Base-by-base conservation (phyloP, 2,113 vertebrate species). In the Maccullochella peelii region DNA sequence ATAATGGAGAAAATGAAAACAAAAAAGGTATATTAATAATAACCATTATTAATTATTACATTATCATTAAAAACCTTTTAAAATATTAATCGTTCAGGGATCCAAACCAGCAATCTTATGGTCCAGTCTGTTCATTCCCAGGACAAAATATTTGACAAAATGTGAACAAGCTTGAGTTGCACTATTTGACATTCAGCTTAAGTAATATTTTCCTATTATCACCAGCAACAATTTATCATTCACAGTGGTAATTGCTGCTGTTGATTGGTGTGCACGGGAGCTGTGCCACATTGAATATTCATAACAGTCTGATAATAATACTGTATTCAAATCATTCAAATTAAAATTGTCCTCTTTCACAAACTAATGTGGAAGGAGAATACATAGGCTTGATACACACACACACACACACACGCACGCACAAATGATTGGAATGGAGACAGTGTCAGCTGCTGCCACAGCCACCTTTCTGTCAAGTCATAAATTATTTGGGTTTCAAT, bases 221-320 rank as follows among this genome's bases (percentile, higher is more conserved):
- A 84, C 63, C 50, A 80, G 55, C 44, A 84, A 87, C 33, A 76
- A 78, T 83, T 80, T 76, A 78, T 84, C 68, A 80, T 82, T 84
- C 75, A 78, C 55, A 27, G n/a, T 57, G 2, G 52, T 82, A 88
- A 89, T 76, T 88, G 79, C 80, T 76, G 71, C 52, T 85, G 83
- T 71, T 82, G 69, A 89, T 86, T 80, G 84, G 70, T 58, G 77
- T 65, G 63, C 38, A 68, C 33, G 65, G 72, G 79, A 85, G 80
- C 54, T 62, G 68, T 25, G 16, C n/a, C 15, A 38, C 21, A 66
- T 49, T 90, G 81, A 88, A 90, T 89, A 90, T 92, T 91, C 80
- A 91, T 90, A 80, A 58, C 61, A 52, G 36, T 76, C 66, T 59
- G 67, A 76, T 77, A 79, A 90, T 77, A 83, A 83, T 63, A 77